Evolutionary conservation across 2,113 vertebrate species (phyloP).

Genomic region (Xiphophorus couchianus): DNA sequence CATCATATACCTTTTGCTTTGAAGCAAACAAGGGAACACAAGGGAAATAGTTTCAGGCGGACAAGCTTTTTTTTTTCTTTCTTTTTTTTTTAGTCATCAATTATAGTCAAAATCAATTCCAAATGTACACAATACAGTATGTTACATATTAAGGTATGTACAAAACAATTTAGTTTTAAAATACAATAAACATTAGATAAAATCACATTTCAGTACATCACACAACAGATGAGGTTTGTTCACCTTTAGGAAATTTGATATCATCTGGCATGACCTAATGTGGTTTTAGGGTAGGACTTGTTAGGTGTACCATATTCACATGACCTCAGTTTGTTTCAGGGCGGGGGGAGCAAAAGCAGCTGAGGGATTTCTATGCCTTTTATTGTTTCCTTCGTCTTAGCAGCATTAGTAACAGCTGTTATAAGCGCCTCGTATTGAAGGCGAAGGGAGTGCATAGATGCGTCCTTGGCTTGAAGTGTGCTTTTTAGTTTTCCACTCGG

Average conservation of each 20-base stretch:
- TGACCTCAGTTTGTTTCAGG: slow-evolving; percentile 37
- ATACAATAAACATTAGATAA: slow-evolving; percentile 78
- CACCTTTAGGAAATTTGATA: slow-evolving; percentile 28
- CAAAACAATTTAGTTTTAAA: slow-evolving; percentile 74
- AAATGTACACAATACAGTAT: slow-evolving; percentile 90
- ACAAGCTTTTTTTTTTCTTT: slow-evolving; percentile 42
- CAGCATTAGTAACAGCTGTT: slow-evolving; percentile 53
- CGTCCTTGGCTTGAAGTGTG: slow-evolving; percentile 69
- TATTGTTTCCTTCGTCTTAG: slow-evolving; percentile 20
- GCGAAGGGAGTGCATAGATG: slow-evolving; percentile 71
- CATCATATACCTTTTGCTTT: slow-evolving; percentile 71
- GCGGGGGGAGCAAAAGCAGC: slow-evolving; percentile 46
- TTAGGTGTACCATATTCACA: slow-evolving; percentile 69
- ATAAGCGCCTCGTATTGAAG: slow-evolving; percentile 42
- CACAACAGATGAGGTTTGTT: slow-evolving; percentile 42
- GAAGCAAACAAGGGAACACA: slow-evolving; percentile 76
- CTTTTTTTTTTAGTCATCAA: slow-evolving; percentile 69
- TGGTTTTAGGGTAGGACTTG: slow-evolving; percentile 27
- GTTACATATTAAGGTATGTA: slow-evolving; percentile 92
- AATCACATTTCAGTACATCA: slow-evolving; percentile 63
- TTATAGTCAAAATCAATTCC: slow-evolving; percentile 86
- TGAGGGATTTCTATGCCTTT: slow-evolving; percentile 41
- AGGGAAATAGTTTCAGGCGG: slow-evolving; percentile 67
- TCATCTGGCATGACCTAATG: slow-evolving; percentile 41
- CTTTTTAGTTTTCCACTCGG: slow-evolving; percentile 25